These are phyloP conservation scores for Himantopus leucocephalus DNA, from an alignment of 2,113 vertebrate genomes.

Conservation along the genomic window DNA sequence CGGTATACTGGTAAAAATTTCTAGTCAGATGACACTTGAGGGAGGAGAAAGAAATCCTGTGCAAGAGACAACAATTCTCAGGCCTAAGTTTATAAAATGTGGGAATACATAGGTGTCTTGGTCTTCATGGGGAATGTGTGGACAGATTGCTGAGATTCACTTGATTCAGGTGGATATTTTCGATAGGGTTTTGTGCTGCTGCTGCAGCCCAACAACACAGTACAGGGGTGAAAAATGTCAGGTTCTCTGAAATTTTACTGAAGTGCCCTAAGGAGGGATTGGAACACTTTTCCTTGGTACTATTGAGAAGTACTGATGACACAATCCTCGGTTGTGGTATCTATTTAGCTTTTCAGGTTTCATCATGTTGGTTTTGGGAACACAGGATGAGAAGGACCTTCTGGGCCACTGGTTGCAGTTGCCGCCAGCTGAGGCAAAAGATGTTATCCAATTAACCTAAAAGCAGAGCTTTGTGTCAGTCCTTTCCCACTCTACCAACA, in stretches of 20 bases:
- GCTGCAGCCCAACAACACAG: neutral
- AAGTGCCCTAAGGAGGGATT: neutral
- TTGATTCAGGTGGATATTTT: neutral
- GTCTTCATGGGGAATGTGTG: accelerated
- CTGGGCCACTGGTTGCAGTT: neutral
- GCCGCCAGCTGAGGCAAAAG: neutral
- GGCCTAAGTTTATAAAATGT: neutral
- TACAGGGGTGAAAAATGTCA: neutral
- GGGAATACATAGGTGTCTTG: neutral
- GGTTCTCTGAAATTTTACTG: neutral
- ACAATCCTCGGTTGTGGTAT: neutral
- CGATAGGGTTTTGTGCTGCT: neutral
- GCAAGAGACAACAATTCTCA: neutral
- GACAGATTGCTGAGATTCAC: neutral
- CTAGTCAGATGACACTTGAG: neutral
- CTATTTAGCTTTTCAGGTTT: neutral
- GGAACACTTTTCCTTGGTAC: neutral
- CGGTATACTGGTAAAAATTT: neutral
- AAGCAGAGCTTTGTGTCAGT: neutral
- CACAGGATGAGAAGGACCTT: neutral
- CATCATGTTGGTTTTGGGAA: neutral
- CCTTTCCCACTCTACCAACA: neutral
- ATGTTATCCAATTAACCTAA: neutral
- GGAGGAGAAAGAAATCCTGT: neutral
- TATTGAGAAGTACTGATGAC: accelerated